phyloP scores from a whole-genome alignment of 2,888 invertebrate species.

The Epsilonema sp. region DNA sequence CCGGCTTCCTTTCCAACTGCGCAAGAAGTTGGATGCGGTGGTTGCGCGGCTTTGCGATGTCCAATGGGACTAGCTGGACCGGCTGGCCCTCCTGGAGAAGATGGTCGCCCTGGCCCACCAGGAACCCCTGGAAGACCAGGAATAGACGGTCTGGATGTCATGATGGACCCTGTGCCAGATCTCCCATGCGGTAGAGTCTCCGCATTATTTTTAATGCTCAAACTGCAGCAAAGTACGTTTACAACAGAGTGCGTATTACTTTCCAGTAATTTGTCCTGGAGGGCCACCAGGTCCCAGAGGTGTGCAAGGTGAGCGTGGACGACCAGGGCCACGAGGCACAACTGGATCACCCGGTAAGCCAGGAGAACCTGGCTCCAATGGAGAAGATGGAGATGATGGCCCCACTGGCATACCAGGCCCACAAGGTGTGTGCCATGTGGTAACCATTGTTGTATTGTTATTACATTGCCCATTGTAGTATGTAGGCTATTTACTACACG shows the following conservation, averaged over 20 bases:
- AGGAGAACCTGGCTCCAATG: neutral
- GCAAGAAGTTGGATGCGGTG: too few relatives aligned
- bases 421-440: too few relatives aligned
- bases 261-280: slow-evolving; percentile 10
- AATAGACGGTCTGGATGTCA: neutral
- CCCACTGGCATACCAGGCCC: neutral
- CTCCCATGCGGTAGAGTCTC: neutral
- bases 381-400: neutral
- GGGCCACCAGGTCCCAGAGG: slow-evolving; percentile 18
- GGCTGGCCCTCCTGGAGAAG: neutral
- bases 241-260: too few relatives aligned
- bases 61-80: neutral
- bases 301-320: slow-evolving; percentile 8
- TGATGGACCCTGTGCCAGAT: neutral
- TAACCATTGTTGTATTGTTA: too few relatives aligned
- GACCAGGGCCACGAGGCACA: neutral
- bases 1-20: too few relatives aligned
- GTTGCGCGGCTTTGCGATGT: too few relatives aligned
- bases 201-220: too few relatives aligned
- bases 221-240: too few relatives aligned
- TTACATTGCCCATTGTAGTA: too few relatives aligned
- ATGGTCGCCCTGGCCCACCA: neutral
- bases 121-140: neutral
- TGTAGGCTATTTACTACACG: too few relatives aligned
- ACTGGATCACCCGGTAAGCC: neutral